A percentile compares a stretch with the other conserved stretches of the same genome.
Conservation (phyloP, 1,140 invertebrate genomes). For the Neodiprion virginianus region DNA sequence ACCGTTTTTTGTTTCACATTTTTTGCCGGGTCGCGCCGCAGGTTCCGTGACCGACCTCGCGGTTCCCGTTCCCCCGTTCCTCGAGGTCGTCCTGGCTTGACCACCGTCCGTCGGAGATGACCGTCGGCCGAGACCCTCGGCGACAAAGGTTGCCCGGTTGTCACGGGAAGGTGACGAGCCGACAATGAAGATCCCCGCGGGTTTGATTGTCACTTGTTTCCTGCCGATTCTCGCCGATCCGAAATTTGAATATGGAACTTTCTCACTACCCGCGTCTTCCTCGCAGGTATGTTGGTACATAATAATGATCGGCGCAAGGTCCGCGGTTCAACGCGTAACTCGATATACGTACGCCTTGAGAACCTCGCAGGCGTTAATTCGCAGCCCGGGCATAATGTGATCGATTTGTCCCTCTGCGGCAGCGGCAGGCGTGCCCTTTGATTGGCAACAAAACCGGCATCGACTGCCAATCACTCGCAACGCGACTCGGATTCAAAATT, state of each 20-base stretch:
- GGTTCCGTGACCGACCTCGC: background rate
- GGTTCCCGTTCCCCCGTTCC: background rate
- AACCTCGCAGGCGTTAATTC: constrained; percentile 33
- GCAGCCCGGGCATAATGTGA: background rate
- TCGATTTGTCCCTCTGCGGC: background rate
- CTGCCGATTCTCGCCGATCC: constrained; percentile 38
- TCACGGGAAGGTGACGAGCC: constrained; percentile 42
- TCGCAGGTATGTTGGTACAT: background rate
- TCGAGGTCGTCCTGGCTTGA: constrained; percentile 25
- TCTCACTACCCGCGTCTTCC: background rate
- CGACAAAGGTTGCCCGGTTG: constrained; percentile 31
- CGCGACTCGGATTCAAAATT: background rate
- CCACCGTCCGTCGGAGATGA: constrained; percentile 43
- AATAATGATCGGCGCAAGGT: background rate
- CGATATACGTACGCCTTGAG: constrained; percentile 54
- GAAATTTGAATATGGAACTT: constrained; percentile 4
- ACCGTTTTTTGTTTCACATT: background rate
- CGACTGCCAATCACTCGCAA: no score
- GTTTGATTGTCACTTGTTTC: constrained; percentile 60
- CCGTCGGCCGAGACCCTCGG: constrained; percentile 32
- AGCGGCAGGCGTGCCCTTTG: background rate
- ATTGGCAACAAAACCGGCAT: background rate
- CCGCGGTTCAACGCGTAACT: constrained; percentile 44
- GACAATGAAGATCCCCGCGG: constrained; percentile 50
- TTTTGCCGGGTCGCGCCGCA: background rate